Base-by-base conservation (phyloP, 2,113 vertebrate genomes). In the Oreamnos americanus region DNA sequence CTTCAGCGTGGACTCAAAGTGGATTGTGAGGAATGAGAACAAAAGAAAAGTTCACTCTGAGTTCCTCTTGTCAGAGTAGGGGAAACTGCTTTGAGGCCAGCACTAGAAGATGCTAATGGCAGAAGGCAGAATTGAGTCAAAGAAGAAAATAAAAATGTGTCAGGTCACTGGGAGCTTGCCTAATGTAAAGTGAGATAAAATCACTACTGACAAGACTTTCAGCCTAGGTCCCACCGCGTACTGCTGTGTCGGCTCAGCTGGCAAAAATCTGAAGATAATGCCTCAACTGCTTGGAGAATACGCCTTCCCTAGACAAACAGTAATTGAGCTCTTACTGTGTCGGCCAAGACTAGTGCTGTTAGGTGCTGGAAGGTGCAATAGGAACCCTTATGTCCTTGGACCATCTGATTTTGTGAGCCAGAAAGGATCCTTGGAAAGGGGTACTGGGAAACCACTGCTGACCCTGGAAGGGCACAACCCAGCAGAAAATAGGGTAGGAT, bases 21-120 rank as follows among this genome's bases (percentile, higher is more conserved):
- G 71, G 82, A 94, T 94, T 14, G 19, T 51, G 94, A 95, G 49
- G 81, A 96, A 95, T 57, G 60, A 93, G 97, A 97, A 98, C 92
- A 98, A 98, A 98, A 93, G 96, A 25, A 82, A 94, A 97, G 91
- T 96, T 97, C 97, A 97, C 78, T 60, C 39, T 3, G 93, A 97
- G 90, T 84, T 96, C 90, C 93, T 93, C 93, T 53, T 64, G 60
- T 93, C 87, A 94, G 93, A 97, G 96, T 91, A 47, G 62, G 78
- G 76, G 47, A 94, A 97, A 97, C 33, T 94, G 96, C 97, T 98
- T 97, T 98, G 96, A 96, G 97, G 62, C 62, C 87, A 87, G 45
- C 28, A 55, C 78, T 95, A 89, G 87, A 94, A 97, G 96, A 95
- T 64, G 60, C 67, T 91, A 97, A 96, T 90, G 83, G 64, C 82